Evolutionary conservation across 1,140 invertebrate species (phyloP).

Genomic region (Andrena cerasifolii): DNA sequence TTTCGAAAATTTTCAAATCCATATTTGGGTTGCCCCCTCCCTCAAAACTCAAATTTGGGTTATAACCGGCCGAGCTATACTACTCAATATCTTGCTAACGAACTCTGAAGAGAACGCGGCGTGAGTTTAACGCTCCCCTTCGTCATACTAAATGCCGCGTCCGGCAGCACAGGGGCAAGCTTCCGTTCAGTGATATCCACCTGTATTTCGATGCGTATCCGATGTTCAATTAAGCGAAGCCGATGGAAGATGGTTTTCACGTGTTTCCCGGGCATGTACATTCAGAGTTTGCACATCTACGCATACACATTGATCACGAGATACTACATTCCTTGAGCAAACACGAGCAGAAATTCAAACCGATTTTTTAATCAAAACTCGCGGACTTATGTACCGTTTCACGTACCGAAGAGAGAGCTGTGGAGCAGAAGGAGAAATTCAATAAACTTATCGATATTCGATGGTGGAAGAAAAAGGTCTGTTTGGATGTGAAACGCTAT

Average conservation of each 20-base stretch:
- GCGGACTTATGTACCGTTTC: constrained; percentile 16
- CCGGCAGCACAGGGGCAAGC: neutral
- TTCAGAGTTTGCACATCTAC: neutral
- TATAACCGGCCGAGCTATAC: too few relatives aligned
- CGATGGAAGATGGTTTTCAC: constrained; percentile 31
- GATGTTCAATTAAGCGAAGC: neutral
- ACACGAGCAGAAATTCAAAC: neutral
- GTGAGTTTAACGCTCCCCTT: neutral
- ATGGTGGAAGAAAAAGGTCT: neutral
- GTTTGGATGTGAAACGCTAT: too few relatives aligned
- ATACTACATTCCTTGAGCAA: neutral
- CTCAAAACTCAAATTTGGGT: too few relatives aligned
- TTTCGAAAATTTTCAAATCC: too few relatives aligned
- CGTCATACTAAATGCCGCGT: neutral
- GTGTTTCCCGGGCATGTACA: neutral
- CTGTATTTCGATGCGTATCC: neutral
- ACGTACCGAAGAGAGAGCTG: constrained; percentile 23
- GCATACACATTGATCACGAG: constrained; percentile 1
- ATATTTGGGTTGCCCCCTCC: too few relatives aligned
- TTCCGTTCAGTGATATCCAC: neutral
- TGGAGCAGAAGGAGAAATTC: neutral
- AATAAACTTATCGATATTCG: neutral
- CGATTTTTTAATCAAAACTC: neutral
- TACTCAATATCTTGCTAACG: constrained; percentile 8
- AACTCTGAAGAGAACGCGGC: neutral